These are phyloP conservation scores for Pseudoips prasinana DNA, from an alignment of 2,888 invertebrate species.

Conservation along the genomic window DNA sequence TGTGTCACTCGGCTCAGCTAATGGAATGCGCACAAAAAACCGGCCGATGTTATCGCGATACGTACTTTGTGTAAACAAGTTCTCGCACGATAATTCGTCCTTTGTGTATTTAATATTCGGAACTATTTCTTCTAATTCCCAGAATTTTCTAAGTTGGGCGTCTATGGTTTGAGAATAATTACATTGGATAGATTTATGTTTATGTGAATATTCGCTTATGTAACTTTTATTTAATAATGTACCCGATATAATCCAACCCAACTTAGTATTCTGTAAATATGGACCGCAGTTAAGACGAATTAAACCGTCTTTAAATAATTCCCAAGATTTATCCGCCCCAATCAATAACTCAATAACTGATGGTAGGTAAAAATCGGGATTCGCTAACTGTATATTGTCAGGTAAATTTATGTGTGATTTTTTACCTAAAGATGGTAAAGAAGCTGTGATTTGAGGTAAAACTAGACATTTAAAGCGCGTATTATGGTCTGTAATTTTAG, in stretches of 20 bases:
- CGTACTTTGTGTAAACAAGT: no score
- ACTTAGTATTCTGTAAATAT: constrained; percentile 1
- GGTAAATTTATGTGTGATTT: not conserved
- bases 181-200: not conserved
- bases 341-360: constrained; percentile 2
- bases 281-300: constrained; percentile 3
- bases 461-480: constrained; percentile 16
- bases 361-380: no score
- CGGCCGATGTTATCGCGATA: no score
- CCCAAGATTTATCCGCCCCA: constrained; percentile 6
- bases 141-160: no score
- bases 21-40: no score
- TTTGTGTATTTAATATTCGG: no score
- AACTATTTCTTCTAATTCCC: no score
- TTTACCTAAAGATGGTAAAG: not conserved
- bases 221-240: no score
- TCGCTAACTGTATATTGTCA: constrained; percentile 2
- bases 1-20: no score
- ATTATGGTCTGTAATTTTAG: constrained; percentile 3
- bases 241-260: constrained; percentile 7
- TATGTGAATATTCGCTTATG: not conserved
- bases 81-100: no score
- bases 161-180: not conserved
- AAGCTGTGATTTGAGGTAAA: constrained; percentile 5
- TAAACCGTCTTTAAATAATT: no score